These are phyloP conservation scores for Pemphredon lugubris DNA, from an alignment of 2,888 invertebrate species.

Conservation along the genomic window DNA sequence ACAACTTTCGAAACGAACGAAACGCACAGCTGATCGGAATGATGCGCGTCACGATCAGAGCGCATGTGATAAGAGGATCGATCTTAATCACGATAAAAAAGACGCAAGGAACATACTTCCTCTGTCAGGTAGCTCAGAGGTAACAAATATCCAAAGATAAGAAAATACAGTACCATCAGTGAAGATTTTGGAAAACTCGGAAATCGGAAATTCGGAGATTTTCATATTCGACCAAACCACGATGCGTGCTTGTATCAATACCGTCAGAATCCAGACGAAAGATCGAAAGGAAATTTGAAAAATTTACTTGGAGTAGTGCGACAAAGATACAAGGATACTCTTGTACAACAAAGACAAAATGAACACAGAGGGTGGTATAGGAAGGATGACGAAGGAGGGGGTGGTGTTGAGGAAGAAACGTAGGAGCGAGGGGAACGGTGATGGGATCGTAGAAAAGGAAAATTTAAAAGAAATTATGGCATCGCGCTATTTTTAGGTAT, in stretches of 20 bases:
- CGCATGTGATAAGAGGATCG: conserved; percentile 25
- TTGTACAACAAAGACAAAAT: no score
- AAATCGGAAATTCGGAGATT: no score
- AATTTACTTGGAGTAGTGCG: no score
- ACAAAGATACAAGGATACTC: no score
- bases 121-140: conserved; percentile 4
- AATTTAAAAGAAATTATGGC: conserved; percentile 47
- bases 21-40: background rate
- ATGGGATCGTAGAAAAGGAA: conserved; percentile 17
- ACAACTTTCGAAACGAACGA: background rate
- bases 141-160: conserved; percentile 15
- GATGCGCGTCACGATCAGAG: conserved; percentile 5
- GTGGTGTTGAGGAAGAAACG: conserved; percentile 14
- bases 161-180: no score
- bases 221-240: no score
- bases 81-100: conserved; percentile 20
- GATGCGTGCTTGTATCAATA: no score
- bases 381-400: conserved; percentile 32
- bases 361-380: no score
- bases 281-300: no score
- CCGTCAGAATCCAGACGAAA: no score
- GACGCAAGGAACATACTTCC: background rate
- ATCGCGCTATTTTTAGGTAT: conserved; percentile 54
- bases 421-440: conserved; percentile 4
- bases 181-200: no score